Percentiles rank a stretch among this genome's conserved stretches.
These are phyloP conservation scores for rabbit (Oryctolagus cuniculus) DNA, from an alignment of 2,113 vertebrate species.

Conservation along the genomic window DNA sequence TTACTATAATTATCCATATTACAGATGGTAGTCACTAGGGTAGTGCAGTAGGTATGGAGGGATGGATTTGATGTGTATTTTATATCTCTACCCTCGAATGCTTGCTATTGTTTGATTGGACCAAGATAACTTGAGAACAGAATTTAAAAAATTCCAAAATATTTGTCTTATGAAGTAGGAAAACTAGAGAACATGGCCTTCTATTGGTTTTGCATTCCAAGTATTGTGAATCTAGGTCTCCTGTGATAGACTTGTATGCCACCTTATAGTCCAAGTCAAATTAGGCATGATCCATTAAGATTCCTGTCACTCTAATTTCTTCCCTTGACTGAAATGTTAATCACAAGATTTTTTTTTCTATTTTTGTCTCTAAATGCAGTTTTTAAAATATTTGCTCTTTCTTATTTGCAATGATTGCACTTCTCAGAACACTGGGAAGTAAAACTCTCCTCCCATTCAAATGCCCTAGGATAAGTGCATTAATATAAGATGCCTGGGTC, in stretches of 20 bases:
- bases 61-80: background rate
- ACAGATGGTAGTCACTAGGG: background rate
- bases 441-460: background rate
- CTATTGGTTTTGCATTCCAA: background rate
- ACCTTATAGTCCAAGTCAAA: background rate
- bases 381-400: slow-evolving; percentile 42
- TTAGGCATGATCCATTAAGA: background rate
- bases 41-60: background rate
- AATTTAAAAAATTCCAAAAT: background rate
- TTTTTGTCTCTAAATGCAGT: slow-evolving; percentile 17
- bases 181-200: background rate
- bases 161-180: background rate
- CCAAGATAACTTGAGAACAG: background rate
- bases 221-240: background rate
- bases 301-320: background rate
- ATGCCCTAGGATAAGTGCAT: background rate
- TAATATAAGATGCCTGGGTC: background rate
- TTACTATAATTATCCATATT: background rate
- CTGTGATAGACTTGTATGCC: background rate
- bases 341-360: background rate
- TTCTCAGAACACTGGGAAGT: background rate
- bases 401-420: background rate
- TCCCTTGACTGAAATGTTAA: background rate
- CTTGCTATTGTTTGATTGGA: background rate
- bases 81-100: background rate